A percentile compares a stretch with the other conserved stretches of the same genome.
Conservation (phyloP, 2,797 vertebrate genomes). For the Glossophaga mutica region DNA sequence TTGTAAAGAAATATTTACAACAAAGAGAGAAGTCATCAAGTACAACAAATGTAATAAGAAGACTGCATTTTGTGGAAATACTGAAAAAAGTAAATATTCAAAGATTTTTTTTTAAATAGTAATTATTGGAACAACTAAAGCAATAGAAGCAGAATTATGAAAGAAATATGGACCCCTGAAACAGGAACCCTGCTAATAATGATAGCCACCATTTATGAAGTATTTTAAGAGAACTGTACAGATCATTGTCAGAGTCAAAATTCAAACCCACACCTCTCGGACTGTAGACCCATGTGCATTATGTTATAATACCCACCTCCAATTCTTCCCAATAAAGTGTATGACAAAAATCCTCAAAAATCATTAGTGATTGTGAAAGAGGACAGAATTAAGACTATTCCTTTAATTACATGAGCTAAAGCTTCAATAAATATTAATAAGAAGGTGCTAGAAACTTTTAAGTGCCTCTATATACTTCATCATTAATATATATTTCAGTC, state of each 20-base stretch:
- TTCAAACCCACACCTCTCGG: neutral
- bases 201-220: neutral
- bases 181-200: neutral
- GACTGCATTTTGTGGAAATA: neutral
- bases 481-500: neutral
- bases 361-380: neutral
- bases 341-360: neutral
- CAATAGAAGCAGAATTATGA: neutral
- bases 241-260: neutral
- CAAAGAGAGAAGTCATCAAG: neutral
- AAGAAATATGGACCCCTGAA: neutral
- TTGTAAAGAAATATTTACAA: neutral
- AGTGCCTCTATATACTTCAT: neutral
- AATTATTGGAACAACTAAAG: neutral
- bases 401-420: neutral
- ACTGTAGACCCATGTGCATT: neutral
- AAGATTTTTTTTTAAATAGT: neutral
- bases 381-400: neutral
- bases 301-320: neutral
- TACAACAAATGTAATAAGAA: neutral
- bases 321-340: neutral
- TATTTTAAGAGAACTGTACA: neutral
- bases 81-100: neutral
- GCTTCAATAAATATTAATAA: neutral
- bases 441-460: neutral